Base-by-base conservation (phyloP, 30 jellyfish, hydroid and myxozoan species). In the Aurelia sp. region DNA sequence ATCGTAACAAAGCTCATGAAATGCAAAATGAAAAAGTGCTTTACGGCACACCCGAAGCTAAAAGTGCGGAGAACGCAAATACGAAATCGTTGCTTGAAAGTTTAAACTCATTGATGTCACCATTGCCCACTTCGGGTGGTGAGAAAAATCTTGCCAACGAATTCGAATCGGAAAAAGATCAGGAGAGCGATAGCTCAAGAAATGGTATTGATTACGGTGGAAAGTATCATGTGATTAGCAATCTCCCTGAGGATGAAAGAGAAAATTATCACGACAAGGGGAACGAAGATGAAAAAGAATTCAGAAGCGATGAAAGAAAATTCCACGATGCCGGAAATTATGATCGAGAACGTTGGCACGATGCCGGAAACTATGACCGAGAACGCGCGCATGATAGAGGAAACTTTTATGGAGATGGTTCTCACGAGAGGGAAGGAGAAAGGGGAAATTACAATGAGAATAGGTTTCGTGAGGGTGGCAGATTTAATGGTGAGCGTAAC, bases 21-120 rank as follows among this genome's bases (percentile, higher is more conserved):
- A 47, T 27, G 62, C 78, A 59, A 23, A 33, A 59, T 15, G 58
- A 80, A 44, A 83, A 57, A 79, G 37, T 90, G 22, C 82, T 75
- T 48, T 87, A 85, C 33, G 97, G 89, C 31, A 78, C 89, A 4
- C 88, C 89, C 0, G 95, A 92, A 57, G 92, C 84, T 16, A 78
- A 62, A 62, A 82, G 51, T 33, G 85, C 96, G 17, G 98, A 92
- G 31, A 74, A 74, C 18, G 86, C 82, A 4, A 92, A 92, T 70
- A 92, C 98, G 41, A 86, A 86, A 60, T 63, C 95, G 11, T 74
- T 92, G 57, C 50, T 85, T 21, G 93, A 85, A 19, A 84, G 92
- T 69, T 53, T 92, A 17, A 74, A 60, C 53, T 82, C 98, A 70
- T 11, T 92, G 83, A 80, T 92, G 96, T 59, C 94, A 41, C 98